Conservation (phyloP, 1,140 invertebrate species). For the Nephotettix cincticeps region DNA sequence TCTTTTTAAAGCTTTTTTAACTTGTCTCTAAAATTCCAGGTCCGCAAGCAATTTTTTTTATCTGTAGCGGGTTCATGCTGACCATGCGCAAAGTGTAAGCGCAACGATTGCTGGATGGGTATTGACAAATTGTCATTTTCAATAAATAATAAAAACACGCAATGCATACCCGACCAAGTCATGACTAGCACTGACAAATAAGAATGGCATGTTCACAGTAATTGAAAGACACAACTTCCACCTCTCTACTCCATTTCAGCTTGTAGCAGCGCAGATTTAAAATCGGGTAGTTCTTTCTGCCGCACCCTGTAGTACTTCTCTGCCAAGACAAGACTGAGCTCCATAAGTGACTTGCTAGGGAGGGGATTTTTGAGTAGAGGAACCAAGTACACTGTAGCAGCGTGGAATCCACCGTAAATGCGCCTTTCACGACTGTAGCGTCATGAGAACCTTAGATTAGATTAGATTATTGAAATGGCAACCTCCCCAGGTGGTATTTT, state of each 20-base stretch:
- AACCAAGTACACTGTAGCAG: too few relatives aligned
- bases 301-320: conserved; percentile 31
- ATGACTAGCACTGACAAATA: conserved; percentile 32
- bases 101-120: conserved; percentile 28
- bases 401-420: too few relatives aligned
- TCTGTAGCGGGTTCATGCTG: conserved; percentile 30
- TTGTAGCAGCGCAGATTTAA: not conserved
- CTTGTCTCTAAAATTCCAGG: conserved; percentile 35
- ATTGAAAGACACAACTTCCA: not conserved
- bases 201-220: conserved; percentile 20
- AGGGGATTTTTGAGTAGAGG: too few relatives aligned
- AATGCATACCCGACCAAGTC: conserved; percentile 32
- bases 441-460: too few relatives aligned
- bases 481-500: too few relatives aligned
- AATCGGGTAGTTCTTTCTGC: conserved; percentile 27
- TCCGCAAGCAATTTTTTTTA: conserved; percentile 29
- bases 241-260: conserved; percentile 1
- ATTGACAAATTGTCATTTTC: conserved; percentile 33
- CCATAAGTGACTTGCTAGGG: too few relatives aligned
- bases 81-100: conserved; percentile 26
- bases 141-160: conserved; percentile 34
- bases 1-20: conserved; percentile 35
- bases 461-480: too few relatives aligned
- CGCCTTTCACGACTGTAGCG: too few relatives aligned
- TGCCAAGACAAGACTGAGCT: too few relatives aligned